Evolutionary conservation across 2,113 vertebrate genomes (phyloP).

Genomic region (Nansenia antarctica): DNA sequence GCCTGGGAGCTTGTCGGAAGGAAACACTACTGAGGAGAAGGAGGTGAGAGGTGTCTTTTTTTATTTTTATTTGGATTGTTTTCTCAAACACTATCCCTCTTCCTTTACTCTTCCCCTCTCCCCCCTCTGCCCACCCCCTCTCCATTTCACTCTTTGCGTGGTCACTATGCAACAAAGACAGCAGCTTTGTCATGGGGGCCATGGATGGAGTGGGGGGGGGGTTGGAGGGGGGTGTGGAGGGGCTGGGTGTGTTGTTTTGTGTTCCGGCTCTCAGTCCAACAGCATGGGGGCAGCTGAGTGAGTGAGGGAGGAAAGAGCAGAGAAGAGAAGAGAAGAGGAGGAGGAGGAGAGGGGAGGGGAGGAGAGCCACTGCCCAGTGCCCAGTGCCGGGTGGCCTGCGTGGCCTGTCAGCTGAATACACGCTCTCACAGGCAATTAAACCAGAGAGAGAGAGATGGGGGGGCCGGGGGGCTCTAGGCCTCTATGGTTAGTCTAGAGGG

Average conservation of each 20-base stretch:
- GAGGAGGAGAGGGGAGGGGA: neutral
- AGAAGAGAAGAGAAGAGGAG: slow-evolving; percentile 13
- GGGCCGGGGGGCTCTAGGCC: too few species aligned
- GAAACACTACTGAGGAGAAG: slow-evolving; percentile 56
- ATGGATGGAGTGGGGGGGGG: slow-evolving; percentile 41
- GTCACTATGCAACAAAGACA: slow-evolving; percentile 60
- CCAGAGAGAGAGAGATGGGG: too few species aligned
- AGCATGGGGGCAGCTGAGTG: slow-evolving; percentile 31
- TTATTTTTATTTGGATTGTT: slow-evolving; percentile 35
- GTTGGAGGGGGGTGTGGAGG: neutral
- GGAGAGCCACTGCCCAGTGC: neutral
- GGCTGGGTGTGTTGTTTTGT: slow-evolving; percentile 32
- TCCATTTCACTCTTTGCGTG: slow-evolving; percentile 32
- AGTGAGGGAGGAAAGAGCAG: slow-evolving; percentile 3
- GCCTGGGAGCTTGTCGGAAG: slow-evolving; percentile 60
- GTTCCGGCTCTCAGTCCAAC: slow-evolving; percentile 28
- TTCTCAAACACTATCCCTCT: slow-evolving; percentile 6
- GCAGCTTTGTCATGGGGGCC: slow-evolving; percentile 51
- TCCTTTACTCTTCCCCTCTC: neutral
- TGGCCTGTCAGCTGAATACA: slow-evolving; percentile 46
- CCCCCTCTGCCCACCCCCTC: neutral
- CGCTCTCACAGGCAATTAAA: slow-evolving; percentile 58
- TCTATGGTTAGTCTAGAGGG: slow-evolving; percentile 37
- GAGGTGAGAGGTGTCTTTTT: slow-evolving; percentile 64
- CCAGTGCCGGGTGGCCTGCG: slow-evolving; percentile 13